Base-by-base conservation (phyloP, 2,888 invertebrate genomes). In the Carterocephalus palaemon region DNA sequence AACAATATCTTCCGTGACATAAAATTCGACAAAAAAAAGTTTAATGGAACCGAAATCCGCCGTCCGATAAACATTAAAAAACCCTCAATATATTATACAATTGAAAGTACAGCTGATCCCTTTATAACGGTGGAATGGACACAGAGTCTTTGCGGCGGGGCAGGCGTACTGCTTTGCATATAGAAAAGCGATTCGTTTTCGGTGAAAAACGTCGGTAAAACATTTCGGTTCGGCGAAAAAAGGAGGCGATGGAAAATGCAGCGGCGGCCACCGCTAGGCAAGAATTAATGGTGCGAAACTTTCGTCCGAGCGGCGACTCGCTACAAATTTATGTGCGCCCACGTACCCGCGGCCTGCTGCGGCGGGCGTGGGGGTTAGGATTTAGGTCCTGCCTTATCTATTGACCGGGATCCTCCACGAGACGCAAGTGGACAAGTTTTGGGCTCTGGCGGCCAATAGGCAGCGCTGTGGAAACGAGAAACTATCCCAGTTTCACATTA, bases 221-320 rank as follows among this genome's bases (percentile, higher is more conserved):
- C 31, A 13, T 69, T 62, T 60, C n/a, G n/a, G n/a, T n/a, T n/a
- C n/a, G n/a, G n/a, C 51, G 52, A 54, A 52, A 54, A 58, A 60
- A 56, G 56, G 52, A 55, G 52, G 54, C 55, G 57, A 56, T 59
- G 56, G 59, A 58, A 58, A 82, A 73, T 80, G 80, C 81, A 81
- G 70, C 70, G 75, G 75, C n/a, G n/a, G n/a, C n/a, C n/a, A n/a
- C n/a, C n/a, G 67, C 72, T 74, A 67, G 56, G 70, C 67, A 75
- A 75, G 79, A 82, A 77, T 83, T 82, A 84, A 84, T 84, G 82
- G 80, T 66, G 82, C 75, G 82, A 75, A 76, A 80, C 73, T 77
- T 76, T 68, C 65, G 70, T 60, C 42, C 42, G 34, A 28, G 42
- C 41, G 41, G 66, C 64, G 53, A 46, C 46, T 43, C 65, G 62